These are phyloP conservation scores for Drosophila bunnanda DNA, from an alignment of 2,888 invertebrate genomes.

Conservation along the genomic window DNA sequence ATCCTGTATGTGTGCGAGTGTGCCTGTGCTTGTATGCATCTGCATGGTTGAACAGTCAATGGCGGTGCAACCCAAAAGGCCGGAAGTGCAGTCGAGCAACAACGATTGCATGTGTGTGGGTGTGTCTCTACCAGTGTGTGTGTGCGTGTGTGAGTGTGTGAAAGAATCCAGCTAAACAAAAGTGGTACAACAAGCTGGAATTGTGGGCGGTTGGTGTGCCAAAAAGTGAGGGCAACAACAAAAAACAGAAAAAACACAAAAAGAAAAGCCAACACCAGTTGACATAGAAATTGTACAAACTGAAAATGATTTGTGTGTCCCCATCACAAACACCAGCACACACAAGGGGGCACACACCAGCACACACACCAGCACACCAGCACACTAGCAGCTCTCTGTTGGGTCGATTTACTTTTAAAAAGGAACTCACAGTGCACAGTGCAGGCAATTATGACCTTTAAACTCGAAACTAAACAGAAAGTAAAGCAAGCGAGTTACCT, in stretches of 20 bases:
- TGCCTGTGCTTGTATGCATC: constrained; percentile 37
- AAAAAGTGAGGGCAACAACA: constrained; percentile 10
- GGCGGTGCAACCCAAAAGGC: constrained; percentile 62
- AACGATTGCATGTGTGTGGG: constrained; percentile 42
- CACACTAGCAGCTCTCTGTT: constrained; percentile 43
- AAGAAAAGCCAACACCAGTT: constrained; percentile 50
- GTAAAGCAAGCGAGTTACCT: not conserved
- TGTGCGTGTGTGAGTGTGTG: constrained; percentile 17
- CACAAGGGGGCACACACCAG: constrained; percentile 2
- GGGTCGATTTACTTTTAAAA: constrained; percentile 21
- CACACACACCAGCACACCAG: not conserved
- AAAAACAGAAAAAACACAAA: constrained; percentile 17
- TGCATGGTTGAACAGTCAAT: constrained; percentile 74
- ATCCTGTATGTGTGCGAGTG: not conserved
- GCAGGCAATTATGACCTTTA: not conserved
- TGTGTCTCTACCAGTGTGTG: constrained; percentile 7
- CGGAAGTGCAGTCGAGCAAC: constrained; percentile 77
- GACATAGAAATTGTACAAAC: constrained; percentile 77
- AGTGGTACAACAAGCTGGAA: constrained; percentile 55
- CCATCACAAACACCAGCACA: constrained; percentile 27
- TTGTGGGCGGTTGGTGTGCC: constrained; percentile 16
- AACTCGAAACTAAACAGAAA: not conserved
- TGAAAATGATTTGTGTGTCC: constrained; percentile 74
- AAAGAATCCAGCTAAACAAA: constrained; percentile 60
- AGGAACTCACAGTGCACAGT: not conserved